Percentiles rank a stretch among this genome's conserved stretches.
These are phyloP conservation scores for Drosophila lacertosa DNA, from an alignment of 1,140 invertebrate genomes.

Conservation along the genomic window DNA sequence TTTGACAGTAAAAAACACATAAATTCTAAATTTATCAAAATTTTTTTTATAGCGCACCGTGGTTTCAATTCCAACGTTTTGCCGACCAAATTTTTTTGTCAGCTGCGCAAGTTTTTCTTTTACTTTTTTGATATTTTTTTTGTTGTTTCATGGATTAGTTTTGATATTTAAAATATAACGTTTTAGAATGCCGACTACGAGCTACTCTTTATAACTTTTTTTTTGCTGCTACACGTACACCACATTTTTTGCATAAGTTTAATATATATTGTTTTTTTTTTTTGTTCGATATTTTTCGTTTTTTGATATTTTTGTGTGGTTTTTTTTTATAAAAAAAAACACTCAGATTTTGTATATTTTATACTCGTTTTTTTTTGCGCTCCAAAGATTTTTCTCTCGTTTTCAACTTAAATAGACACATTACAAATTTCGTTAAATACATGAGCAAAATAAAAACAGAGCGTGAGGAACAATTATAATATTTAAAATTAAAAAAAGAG, in stretches of 20 bases:
- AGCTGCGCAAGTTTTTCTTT: constrained; percentile 41
- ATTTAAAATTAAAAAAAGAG: constrained; percentile 18
- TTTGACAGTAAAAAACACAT: constrained; percentile 52
- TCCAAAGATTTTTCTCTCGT: constrained; percentile 34
- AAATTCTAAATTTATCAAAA: constrained; percentile 47
- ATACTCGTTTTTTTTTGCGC: constrained; percentile 36
- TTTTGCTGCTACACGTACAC: constrained; percentile 36
- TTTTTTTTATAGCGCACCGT: constrained; percentile 44
- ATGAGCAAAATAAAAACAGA: constrained; percentile 62
- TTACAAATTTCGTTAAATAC: constrained; percentile 48
- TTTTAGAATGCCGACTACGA: constrained; percentile 59
- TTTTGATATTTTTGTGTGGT: constrained; percentile 29
- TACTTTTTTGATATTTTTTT: constrained; percentile 19
- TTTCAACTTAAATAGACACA: constrained; percentile 44
- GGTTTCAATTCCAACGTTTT: constrained; percentile 16
- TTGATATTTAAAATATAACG: constrained; percentile 48
- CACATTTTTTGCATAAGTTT: constrained; percentile 31
- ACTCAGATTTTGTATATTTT: constrained; percentile 30
- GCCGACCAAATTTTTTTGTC: constrained; percentile 29
- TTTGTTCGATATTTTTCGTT: constrained; percentile 31
- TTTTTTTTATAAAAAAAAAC: constrained; percentile 21
- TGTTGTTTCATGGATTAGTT: constrained; percentile 51
- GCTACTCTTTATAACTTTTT: constrained; percentile 54
- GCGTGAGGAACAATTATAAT: constrained; percentile 63
- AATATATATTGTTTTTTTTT: constrained; percentile 16